Conservation (phyloP, 2,888 invertebrate species). For the Spatulosminthurus flaviceps region DNA sequence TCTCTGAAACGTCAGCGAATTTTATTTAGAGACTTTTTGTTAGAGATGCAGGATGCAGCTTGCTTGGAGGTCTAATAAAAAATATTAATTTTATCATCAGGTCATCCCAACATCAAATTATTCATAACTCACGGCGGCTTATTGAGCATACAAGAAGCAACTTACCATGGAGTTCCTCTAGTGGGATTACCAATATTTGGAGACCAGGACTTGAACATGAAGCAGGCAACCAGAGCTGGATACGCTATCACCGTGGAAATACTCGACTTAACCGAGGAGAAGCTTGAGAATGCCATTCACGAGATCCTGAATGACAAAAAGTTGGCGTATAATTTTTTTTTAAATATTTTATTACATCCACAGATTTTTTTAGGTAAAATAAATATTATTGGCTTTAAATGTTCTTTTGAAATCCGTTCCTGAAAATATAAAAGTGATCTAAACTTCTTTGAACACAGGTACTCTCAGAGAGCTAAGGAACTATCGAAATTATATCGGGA, state of each 20-base stretch:
- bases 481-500: neutral
- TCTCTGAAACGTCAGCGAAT: neutral
- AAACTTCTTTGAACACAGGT: too few species aligned
- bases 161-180: slow-evolving; percentile 23
- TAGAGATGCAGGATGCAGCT: too few species aligned
- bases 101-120: slow-evolving; percentile 70
- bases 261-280: slow-evolving; percentile 12
- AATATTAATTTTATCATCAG: neutral
- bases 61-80: neutral
- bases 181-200: slow-evolving; percentile 26
- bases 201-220: slow-evolving; percentile 37
- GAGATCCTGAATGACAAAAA: neutral
- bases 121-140: slow-evolving; percentile 68
- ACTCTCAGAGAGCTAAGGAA: too few species aligned
- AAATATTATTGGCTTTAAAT: too few species aligned
- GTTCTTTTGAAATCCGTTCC: too few species aligned
- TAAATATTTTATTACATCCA: neutral
- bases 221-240: neutral
- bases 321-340: neutral
- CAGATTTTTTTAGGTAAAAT: too few species aligned
- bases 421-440: too few species aligned
- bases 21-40: neutral
- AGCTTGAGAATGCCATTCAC: neutral
- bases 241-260: slow-evolving; percentile 29
- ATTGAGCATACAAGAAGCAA: slow-evolving; percentile 21